Percentiles rank a stretch among this genome's conserved stretches.
phyloP scores from a whole-genome alignment of 2,888 invertebrate species.

The Zaprionus obscuricornis region DNA sequence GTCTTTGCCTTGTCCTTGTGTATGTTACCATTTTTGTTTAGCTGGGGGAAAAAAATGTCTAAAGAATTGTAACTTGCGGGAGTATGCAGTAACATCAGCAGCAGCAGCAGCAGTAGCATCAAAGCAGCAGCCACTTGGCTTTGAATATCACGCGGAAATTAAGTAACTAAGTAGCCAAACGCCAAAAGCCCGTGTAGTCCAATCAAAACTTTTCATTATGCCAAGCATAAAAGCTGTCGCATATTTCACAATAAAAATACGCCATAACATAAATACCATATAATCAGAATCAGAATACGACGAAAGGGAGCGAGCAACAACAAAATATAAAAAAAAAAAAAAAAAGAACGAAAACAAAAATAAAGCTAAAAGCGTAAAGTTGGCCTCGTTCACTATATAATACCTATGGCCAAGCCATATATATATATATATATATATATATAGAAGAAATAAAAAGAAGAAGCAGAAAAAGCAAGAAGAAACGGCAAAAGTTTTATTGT shows the following conservation, averaged over 20 bases:
- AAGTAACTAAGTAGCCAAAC: constrained; percentile 72
- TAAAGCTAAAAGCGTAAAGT: constrained; percentile 3
- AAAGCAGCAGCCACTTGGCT: constrained; percentile 41
- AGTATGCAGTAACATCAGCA: too few relatives aligned
- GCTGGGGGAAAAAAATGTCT: too few relatives aligned
- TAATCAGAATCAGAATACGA: too few relatives aligned
- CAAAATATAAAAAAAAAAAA: constrained; percentile 3
- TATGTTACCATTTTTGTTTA: constrained; percentile 18
- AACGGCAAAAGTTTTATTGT: constrained; percentile 71
- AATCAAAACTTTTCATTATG: constrained; percentile 74
- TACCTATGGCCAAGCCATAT: too few relatives aligned
- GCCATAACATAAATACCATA: constrained; percentile 59
- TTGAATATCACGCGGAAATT: constrained; percentile 69
- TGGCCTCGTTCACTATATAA: constrained; percentile 5
- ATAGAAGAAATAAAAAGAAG: too few relatives aligned
- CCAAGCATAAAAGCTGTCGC: constrained; percentile 26
- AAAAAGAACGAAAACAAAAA: too few relatives aligned
- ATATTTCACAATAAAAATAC: constrained; percentile 64
- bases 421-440: too few relatives aligned
- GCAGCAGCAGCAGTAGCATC: constrained; percentile 1
- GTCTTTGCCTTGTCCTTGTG: constrained; percentile 21
- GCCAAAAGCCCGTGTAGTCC: constrained; percentile 37
- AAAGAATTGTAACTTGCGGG: too few relatives aligned
- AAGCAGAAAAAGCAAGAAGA: constrained; percentile 5
- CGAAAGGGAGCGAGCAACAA: constrained; percentile 5